Conservation (phyloP, 2,113 vertebrate species). For the Pseudois nayaur region DNA sequence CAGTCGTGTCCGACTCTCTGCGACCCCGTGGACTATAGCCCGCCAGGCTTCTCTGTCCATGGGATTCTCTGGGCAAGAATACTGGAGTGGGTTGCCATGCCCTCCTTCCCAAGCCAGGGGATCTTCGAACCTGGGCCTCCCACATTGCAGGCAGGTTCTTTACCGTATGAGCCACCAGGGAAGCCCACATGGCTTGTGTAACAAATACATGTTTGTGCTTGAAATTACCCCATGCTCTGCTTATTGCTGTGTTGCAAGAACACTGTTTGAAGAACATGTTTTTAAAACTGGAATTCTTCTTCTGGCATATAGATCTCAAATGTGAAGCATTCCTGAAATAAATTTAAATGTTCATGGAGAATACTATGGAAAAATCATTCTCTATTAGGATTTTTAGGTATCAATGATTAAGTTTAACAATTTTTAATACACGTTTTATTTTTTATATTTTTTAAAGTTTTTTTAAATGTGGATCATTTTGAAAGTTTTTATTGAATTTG, state of each 20-base stretch:
- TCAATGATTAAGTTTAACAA: background rate
- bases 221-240: background rate
- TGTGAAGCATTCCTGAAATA: background rate
- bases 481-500: background rate
- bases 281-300: background rate
- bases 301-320: background rate
- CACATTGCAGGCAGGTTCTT: background rate
- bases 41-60: background rate
- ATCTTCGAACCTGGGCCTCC: background rate
- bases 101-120: background rate
- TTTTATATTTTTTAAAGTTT: background rate
- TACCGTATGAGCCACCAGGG: background rate
- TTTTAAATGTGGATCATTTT: background rate
- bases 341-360: background rate
- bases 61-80: background rate
- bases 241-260: background rate
- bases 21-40: background rate
- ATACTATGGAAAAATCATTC: background rate
- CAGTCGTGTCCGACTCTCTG: background rate
- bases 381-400: background rate
- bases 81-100: background rate
- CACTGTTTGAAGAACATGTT: background rate
- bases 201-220: background rate
- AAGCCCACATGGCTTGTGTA: background rate
- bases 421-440: background rate